Percentiles rank a stretch among this genome's conserved stretches.
Evolutionary conservation across 2,797 vertebrate species (phyloP).

Genomic region (Argyrosomus regius): DNA sequence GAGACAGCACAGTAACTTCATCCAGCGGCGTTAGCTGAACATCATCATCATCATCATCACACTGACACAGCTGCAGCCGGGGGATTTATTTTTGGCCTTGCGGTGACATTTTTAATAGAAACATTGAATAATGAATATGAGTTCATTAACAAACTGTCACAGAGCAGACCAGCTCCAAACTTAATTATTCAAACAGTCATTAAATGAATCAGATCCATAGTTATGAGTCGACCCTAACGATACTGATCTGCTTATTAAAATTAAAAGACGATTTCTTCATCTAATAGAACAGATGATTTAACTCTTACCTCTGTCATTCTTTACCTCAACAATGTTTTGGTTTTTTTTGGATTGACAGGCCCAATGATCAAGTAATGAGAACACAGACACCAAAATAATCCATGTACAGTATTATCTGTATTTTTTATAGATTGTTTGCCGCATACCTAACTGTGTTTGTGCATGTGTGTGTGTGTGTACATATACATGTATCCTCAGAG

Average conservation of each 20-base stretch:
- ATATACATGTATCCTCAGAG: no score
- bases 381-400: no score
- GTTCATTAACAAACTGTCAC: constrained; percentile 47
- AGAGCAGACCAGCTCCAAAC: constrained; percentile 1
- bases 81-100: constrained; percentile 36
- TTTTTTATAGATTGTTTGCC: no score
- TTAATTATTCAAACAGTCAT: constrained; percentile 57
- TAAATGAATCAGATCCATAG: constrained; percentile 3
- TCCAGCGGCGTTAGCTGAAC: background rate
- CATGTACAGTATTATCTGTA: no score
- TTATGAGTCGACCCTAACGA: background rate
- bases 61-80: background rate
- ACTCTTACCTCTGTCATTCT: background rate
- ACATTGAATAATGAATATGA: constrained; percentile 51
- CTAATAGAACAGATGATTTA: background rate
- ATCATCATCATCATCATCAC: background rate
- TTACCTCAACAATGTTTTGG: background rate
- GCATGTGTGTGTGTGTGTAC: no score
- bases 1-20: background rate
- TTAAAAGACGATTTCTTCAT: background rate
- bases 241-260: constrained; percentile 12
- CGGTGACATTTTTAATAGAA: constrained; percentile 37
- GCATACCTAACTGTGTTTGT: no score
- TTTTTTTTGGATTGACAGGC: background rate
- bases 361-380: background rate